These are phyloP conservation scores for Campoplex nolae DNA, from an alignment of 2,888 invertebrate species.

Conservation along the genomic window DNA sequence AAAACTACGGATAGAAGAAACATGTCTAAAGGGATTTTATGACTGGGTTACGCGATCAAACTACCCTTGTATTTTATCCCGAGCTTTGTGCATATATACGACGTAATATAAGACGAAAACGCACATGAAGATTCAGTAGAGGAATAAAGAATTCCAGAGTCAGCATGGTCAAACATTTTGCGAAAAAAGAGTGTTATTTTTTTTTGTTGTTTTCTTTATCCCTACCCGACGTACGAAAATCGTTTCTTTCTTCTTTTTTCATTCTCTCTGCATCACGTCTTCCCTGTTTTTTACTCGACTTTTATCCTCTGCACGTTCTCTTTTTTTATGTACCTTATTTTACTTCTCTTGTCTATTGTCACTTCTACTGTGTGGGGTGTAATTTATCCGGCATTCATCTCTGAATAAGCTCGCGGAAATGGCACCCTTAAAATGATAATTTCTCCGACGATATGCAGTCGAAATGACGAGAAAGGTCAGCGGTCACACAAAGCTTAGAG, in stretches of 20 bases:
- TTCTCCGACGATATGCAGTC: constrained; percentile 42
- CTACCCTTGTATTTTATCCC: neutral
- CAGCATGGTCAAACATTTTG: neutral
- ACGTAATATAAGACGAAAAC: constrained; percentile 3
- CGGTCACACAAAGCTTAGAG: neutral
- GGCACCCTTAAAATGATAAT: constrained; percentile 65
- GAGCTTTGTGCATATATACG: constrained; percentile 2
- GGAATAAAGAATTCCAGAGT: constrained; percentile 16
- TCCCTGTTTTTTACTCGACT: constrained; percentile 18
- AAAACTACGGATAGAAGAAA: neutral
- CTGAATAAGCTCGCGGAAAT: constrained; percentile 57
- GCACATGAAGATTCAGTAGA: neutral
- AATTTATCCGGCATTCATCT: constrained; percentile 16
- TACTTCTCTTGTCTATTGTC: constrained; percentile 50
- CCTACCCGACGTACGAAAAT: neutral
- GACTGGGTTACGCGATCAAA: constrained; percentile 2
- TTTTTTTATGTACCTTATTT: constrained; percentile 41
- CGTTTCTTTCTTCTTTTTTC: constrained; percentile 8
- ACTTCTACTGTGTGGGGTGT: neutral
- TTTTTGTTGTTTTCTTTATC: neutral
- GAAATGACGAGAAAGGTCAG: constrained; percentile 22
- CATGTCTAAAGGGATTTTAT: constrained; percentile 4
- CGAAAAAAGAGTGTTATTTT: neutral
- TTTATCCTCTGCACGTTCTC: constrained; percentile 30
- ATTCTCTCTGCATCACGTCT: constrained; percentile 30